These are phyloP conservation scores for Magallana nippona DNA, from an alignment of 2,888 invertebrate genomes.

Conservation along the genomic window DNA sequence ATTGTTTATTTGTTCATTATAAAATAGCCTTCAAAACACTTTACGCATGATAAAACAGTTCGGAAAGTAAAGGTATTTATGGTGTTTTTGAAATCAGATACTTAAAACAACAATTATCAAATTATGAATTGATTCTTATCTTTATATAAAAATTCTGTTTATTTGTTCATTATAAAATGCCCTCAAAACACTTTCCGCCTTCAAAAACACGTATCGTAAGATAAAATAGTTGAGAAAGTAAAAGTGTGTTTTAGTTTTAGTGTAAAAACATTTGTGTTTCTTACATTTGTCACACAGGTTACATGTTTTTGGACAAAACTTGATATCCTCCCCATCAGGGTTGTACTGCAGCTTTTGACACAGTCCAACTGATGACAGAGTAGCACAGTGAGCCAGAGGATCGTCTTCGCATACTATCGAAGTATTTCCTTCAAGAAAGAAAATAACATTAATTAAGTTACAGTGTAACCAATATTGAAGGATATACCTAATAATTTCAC, in stretches of 20 bases:
- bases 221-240: too few relatives aligned
- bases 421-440: not conserved
- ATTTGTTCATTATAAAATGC: too few relatives aligned
- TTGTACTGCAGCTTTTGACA: not conserved
- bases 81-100: not conserved
- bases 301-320: constrained; percentile 10
- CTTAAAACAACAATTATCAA: not conserved
- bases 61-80: too few relatives aligned
- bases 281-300: constrained; percentile 27
- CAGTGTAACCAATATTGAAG: not conserved
- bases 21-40: too few relatives aligned
- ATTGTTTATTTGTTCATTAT: not conserved
- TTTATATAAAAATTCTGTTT: too few relatives aligned
- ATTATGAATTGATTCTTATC: not conserved
- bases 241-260: too few relatives aligned
- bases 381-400: constrained; percentile 11
- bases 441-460: not conserved
- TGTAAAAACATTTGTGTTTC: not conserved
- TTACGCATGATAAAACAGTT: too few relatives aligned
- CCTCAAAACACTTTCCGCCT: too few relatives aligned
- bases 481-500: too few relatives aligned
- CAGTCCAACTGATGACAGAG: not conserved
- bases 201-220: too few relatives aligned
- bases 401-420: constrained; percentile 33
- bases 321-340: constrained; percentile 6